These are phyloP conservation scores for Psilopogon haemacephalus DNA, from an alignment of 2,113 vertebrate genomes.

Conservation along the genomic window DNA sequence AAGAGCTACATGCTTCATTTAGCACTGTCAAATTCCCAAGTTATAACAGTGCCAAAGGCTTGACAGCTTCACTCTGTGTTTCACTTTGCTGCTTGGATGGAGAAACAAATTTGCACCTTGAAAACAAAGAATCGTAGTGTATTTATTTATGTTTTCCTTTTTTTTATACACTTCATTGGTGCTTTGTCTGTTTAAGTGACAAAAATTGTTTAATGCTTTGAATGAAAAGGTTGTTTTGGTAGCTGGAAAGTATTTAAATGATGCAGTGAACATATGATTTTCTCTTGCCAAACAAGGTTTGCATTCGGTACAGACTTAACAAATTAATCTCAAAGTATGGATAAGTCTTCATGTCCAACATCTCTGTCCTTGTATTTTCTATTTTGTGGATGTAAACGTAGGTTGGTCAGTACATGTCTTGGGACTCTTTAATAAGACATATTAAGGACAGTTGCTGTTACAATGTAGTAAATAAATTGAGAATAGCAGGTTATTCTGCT, in stretches of 20 bases:
- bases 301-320: neutral
- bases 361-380: neutral
- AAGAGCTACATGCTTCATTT: constrained; percentile 22
- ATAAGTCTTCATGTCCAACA: constrained; percentile 12
- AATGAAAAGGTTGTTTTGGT: neutral
- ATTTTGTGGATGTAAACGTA: neutral
- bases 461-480: neutral
- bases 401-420: neutral
- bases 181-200: neutral
- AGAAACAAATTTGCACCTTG: neutral
- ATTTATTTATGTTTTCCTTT: neutral
- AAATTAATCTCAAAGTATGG: neutral
- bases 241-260: neutral
- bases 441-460: neutral
- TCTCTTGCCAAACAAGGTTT: neutral
- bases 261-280: neutral
- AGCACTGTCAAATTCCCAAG: neutral
- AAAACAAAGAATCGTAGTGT: neutral
- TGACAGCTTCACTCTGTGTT: neutral
- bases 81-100: neutral
- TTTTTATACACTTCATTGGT: neutral
- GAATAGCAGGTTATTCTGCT: neutral
- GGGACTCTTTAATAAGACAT: neutral
- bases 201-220: neutral
- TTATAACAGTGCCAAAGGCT: neutral